Evolutionary conservation across 1,140 invertebrate genomes (phyloP).

Genomic region (Mercenaria mercenaria): DNA sequence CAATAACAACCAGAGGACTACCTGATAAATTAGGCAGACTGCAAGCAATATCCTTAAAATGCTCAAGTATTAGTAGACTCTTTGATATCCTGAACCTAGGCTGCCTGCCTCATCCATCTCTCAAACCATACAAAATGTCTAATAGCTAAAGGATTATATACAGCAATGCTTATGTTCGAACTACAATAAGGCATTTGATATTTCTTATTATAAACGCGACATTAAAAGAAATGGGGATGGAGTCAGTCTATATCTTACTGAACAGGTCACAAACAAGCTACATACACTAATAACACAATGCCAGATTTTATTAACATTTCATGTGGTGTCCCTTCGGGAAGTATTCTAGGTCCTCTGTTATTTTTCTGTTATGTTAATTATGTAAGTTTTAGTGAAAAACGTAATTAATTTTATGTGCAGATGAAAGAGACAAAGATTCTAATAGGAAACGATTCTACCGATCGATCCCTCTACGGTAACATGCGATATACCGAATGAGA

Average conservation of each 20-base stretch:
- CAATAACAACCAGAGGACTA: no score
- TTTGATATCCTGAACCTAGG: no score
- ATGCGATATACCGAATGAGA: no score
- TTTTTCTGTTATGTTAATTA: slow-evolving; percentile 20
- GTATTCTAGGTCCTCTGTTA: slow-evolving; percentile 22
- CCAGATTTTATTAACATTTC: not conserved
- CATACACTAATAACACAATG: no score
- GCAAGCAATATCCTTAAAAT: no score
- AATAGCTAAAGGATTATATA: slow-evolving; percentile 45
- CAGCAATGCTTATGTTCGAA: slow-evolving; percentile 53
- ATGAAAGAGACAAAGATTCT: no score
- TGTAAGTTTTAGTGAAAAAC: not conserved
- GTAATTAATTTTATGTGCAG: slow-evolving; percentile 15
- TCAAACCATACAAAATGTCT: slow-evolving; percentile 43
- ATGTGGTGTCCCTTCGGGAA: slow-evolving; percentile 20
- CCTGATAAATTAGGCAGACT: no score
- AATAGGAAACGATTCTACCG: no score
- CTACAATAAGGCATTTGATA: slow-evolving; percentile 61
- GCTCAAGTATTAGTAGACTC: no score
- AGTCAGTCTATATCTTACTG: not conserved
- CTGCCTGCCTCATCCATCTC: slow-evolving; percentile 46
- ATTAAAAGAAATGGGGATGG: slow-evolving; percentile 12
- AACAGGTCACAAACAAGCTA: not conserved
- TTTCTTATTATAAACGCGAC: slow-evolving; percentile 43
- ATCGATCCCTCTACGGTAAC: no score